phyloP scores from a whole-genome alignment of 2,797 vertebrate species.

The Hydrophis major region DNA sequence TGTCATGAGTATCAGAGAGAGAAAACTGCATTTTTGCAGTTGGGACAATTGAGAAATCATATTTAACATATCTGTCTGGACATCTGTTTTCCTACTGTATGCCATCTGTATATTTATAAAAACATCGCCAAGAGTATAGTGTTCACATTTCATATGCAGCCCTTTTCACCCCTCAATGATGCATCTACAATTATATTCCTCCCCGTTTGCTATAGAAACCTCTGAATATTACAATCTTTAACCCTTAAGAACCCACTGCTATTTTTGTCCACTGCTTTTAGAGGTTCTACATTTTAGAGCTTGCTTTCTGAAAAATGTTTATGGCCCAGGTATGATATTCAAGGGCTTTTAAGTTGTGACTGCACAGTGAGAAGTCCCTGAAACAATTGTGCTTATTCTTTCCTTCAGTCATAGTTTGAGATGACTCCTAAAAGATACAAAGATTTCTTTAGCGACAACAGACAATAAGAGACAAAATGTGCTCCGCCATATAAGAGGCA shows the following conservation, averaged over 20 bases:
- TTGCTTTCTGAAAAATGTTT: constrained; percentile 12
- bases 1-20: not conserved
- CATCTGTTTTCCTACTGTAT: not conserved
- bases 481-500: constrained; percentile 20
- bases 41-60: not conserved
- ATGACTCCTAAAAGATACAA: constrained; percentile 59
- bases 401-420: constrained; percentile 47
- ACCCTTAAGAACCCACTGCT: not conserved
- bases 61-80: not conserved
- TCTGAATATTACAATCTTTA: not conserved
- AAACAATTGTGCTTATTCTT: constrained; percentile 41
- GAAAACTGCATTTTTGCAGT: not conserved
- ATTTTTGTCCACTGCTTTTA: not conserved
- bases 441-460: constrained; percentile 20
- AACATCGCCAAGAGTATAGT: not conserved
- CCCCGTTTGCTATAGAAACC: not conserved
- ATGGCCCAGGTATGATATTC: constrained; percentile 26
- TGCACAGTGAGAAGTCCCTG: constrained; percentile 33
- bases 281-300: not conserved
- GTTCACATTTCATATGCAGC: not conserved
- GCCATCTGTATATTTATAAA: not conserved
- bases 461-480: constrained; percentile 41
- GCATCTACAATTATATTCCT: not conserved
- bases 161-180: not conserved
- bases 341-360: constrained; percentile 7